A percentile compares a stretch with the other conserved stretches of the same genome.
These are phyloP conservation scores for Cybosia mesomella DNA, from an alignment of 2,888 invertebrate genomes.

Conservation along the genomic window DNA sequence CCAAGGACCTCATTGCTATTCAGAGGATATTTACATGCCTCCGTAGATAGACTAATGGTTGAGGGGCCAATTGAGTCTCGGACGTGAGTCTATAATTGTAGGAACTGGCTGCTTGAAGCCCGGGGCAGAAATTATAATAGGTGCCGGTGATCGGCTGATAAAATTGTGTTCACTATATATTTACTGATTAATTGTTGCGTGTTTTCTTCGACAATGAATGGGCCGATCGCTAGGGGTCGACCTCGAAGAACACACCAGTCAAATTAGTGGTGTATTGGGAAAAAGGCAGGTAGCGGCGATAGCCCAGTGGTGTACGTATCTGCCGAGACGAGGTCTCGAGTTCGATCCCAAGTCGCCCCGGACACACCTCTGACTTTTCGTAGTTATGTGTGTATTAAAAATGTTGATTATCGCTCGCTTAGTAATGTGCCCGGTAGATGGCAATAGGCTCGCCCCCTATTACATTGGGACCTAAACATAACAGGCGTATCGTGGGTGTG, in stretches of 20 bases:
- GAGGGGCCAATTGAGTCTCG: slow-evolving; percentile 56
- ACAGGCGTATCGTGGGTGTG: too few relatives aligned
- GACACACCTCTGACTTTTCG: too few relatives aligned
- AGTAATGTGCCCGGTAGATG: too few relatives aligned
- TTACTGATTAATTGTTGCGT: slow-evolving; percentile 15
- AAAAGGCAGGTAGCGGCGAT: too few relatives aligned
- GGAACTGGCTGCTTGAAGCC: slow-evolving; percentile 56
- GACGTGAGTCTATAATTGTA: slow-evolving; percentile 65
- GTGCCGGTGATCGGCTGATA: slow-evolving; percentile 20
- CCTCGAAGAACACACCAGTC: neutral
- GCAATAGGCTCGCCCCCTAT: too few relatives aligned
- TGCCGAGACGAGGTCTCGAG: too few relatives aligned
- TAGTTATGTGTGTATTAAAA: too few relatives aligned
- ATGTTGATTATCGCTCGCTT: too few relatives aligned
- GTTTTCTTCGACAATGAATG: neutral
- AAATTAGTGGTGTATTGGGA: neutral
- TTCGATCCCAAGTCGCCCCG: too few relatives aligned
- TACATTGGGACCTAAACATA: too few relatives aligned
- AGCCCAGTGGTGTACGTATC: too few relatives aligned
- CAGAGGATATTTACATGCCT: slow-evolving; percentile 66
- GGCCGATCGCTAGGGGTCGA: neutral
- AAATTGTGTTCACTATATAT: slow-evolving; percentile 6
- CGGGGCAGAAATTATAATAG: slow-evolving; percentile 60
- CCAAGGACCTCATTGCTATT: slow-evolving; percentile 70
- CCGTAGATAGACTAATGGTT: slow-evolving; percentile 59